phyloP scores from a whole-genome alignment of 1,140 invertebrate genomes.

The Drosophila mauritiana region DNA sequence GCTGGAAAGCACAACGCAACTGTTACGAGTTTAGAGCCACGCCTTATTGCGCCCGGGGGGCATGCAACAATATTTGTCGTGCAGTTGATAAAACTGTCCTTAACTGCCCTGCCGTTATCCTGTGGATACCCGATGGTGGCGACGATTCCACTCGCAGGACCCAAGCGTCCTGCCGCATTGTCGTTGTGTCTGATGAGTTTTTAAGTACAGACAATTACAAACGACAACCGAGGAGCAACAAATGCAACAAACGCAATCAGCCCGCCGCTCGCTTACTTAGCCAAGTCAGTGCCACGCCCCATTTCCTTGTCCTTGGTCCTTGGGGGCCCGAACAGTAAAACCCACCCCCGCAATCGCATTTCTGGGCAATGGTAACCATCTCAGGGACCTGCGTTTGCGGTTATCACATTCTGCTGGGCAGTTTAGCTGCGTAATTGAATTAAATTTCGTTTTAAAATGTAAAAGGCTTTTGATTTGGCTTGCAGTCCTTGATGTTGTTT shows the following conservation, averaged over 20 bases:
- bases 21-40: constrained; percentile 26
- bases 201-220: constrained; percentile 82
- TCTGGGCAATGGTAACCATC: neutral
- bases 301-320: neutral
- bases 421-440: constrained; percentile 76
- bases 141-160: constrained; percentile 26
- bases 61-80: constrained; percentile 62
- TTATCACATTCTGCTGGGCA: constrained; percentile 69
- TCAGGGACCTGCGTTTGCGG: constrained; percentile 43
- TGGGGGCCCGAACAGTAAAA: neutral
- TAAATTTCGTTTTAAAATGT: constrained; percentile 67
- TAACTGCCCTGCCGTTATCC: constrained; percentile 10
- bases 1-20: constrained; percentile 26
- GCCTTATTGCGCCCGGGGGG: constrained; percentile 52
- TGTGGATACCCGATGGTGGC: constrained; percentile 14
- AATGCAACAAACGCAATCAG: constrained; percentile 59
- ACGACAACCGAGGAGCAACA: constrained; percentile 54
- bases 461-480: constrained; percentile 66
- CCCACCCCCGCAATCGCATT: too few species aligned
- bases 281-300: constrained; percentile 14
- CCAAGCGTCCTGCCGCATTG: constrained; percentile 43
- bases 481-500: constrained; percentile 29
- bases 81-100: constrained; percentile 60
- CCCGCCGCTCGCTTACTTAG: constrained; percentile 26
- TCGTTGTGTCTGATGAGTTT: constrained; percentile 81